phyloP scores from a whole-genome alignment of 2,888 invertebrate genomes.

The Amphipoea lucens region DNA sequence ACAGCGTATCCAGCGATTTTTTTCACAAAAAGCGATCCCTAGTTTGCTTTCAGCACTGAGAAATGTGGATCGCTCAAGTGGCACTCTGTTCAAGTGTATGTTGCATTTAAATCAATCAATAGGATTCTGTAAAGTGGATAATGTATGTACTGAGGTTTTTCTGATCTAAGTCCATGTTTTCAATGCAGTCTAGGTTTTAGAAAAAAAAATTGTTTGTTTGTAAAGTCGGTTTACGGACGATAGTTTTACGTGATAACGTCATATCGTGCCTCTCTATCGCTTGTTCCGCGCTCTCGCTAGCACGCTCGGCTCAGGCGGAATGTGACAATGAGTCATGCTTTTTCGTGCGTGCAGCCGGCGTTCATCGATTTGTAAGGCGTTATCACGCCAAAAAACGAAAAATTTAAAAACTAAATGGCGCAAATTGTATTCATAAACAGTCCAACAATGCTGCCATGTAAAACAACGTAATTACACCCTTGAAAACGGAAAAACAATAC shows the following conservation, averaged over 20 bases:
- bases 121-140: not conserved
- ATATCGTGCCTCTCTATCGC: too few relatives aligned
- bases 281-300: too few relatives aligned
- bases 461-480: not conserved
- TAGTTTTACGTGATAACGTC: too few relatives aligned
- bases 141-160: not conserved
- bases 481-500: constrained; percentile 9
- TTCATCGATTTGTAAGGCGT: too few relatives aligned
- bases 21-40: constrained; percentile 13
- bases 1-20: not conserved
- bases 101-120: constrained; percentile 22
- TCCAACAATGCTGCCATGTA: too few relatives aligned
- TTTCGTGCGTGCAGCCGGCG: too few relatives aligned
- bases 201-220: not conserved
- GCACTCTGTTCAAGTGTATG: constrained; percentile 34
- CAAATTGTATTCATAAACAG: not conserved
- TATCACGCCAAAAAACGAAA: not conserved
- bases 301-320: too few relatives aligned
- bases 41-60: constrained; percentile 38
- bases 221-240: too few relatives aligned
- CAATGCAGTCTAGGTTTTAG: not conserved
- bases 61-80: constrained; percentile 44
- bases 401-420: not conserved
- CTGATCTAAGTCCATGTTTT: too few relatives aligned
- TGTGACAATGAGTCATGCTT: too few relatives aligned